Percentiles rank a stretch among this genome's conserved stretches.
Conservation (phyloP, 2,113 vertebrate species). For the Campylomormyrus numenius region DNA sequence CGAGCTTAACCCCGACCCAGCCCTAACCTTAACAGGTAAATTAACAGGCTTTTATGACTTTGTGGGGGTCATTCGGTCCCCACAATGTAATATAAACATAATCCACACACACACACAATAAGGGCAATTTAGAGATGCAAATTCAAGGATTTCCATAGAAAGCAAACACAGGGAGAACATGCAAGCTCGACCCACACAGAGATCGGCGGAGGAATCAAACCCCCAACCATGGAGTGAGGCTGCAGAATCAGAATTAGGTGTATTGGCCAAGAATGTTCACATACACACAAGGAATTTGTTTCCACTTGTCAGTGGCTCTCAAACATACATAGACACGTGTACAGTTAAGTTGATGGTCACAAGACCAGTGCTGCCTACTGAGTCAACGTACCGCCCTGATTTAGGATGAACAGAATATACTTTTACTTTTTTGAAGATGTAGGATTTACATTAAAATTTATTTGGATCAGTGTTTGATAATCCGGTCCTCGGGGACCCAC, state of each 20-base stretch:
- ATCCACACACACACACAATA: not conserved
- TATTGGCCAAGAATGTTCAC: not conserved
- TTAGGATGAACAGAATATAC: not conserved
- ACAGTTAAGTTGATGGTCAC: not conserved
- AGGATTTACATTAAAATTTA: not conserved
- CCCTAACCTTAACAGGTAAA: too few species aligned
- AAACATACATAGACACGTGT: not conserved
- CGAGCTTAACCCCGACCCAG: too few species aligned
- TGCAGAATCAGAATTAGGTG: not conserved
- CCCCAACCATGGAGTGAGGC: not conserved
- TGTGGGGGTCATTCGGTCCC: too few species aligned
- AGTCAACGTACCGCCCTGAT: not conserved
- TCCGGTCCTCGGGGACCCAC: not conserved
- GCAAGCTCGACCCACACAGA: not conserved
- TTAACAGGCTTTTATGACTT: too few species aligned
- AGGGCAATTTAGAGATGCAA: not conserved
- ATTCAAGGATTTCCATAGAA: not conserved
- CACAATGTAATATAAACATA: too few species aligned
- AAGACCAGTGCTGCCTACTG: not conserved
- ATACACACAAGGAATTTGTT: not conserved
- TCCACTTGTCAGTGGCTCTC: not conserved
- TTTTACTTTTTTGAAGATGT: not conserved
- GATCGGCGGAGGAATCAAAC: not conserved
- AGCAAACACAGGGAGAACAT: not conserved
- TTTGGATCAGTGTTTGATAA: not conserved